Evolutionary conservation across 2,797 vertebrate species (phyloP).

Genomic region (Lepidocolaptes lacrymiger): DNA sequence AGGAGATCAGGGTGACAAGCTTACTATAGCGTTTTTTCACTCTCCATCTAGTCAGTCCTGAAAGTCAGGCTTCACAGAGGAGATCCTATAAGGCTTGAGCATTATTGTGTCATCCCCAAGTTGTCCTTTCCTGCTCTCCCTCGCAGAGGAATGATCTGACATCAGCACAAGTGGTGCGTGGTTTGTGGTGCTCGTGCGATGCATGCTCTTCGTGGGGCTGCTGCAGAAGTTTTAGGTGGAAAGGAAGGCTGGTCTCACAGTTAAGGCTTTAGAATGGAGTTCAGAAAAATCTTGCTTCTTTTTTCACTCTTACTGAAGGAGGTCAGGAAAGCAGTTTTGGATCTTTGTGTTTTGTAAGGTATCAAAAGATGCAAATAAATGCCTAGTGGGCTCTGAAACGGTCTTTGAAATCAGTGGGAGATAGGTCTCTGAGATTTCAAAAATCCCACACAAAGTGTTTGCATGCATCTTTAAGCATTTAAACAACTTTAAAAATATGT

Average conservation of each 20-base stretch:
- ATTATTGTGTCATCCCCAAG: neutral
- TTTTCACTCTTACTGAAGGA: neutral
- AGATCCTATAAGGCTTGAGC: neutral
- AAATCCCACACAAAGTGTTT: constrained; percentile 32
- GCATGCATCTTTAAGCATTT: constrained; percentile 14
- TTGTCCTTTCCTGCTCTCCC: neutral
- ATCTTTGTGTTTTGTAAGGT: neutral
- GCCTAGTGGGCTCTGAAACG: neutral
- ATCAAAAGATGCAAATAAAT: neutral
- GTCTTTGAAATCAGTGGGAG: neutral
- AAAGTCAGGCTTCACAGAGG: neutral
- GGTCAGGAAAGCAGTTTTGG: neutral
- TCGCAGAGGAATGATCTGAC: fast-evolving
- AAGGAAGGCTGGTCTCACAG: neutral
- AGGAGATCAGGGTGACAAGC: fast-evolving
- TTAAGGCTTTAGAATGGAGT: neutral
- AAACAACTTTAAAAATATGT: constrained; percentile 47
- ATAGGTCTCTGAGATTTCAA: neutral
- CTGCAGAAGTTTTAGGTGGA: neutral
- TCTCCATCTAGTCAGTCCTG: neutral
- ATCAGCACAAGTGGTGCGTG: fast-evolving
- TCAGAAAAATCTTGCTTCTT: neutral
- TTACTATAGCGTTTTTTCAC: neutral
- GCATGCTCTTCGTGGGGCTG: fast-evolving
- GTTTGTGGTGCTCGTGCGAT: fast-evolving